Percentiles rank a stretch among this genome's conserved stretches.
Evolutionary conservation across 1,140 invertebrate species (phyloP).

Genomic region (Drosophila subpulchrella): DNA sequence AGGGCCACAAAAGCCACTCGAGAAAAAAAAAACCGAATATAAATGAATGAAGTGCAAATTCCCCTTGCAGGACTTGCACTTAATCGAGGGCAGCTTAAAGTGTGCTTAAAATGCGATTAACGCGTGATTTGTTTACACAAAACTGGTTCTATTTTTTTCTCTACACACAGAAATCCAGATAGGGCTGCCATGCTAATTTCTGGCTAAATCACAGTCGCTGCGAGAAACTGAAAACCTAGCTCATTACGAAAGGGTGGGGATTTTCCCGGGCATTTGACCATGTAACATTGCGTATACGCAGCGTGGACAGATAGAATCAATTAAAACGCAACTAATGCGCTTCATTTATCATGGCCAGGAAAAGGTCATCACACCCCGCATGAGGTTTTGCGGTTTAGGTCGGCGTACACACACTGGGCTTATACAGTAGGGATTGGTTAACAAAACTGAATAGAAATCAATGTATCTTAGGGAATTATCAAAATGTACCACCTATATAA

Average conservation of each 20-base stretch:
- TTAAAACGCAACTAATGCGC: slow-evolving; percentile 79
- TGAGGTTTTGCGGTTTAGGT: slow-evolving; percentile 32
- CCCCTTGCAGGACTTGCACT: slow-evolving; percentile 22
- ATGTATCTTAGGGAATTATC: too few relatives aligned
- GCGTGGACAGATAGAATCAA: slow-evolving; percentile 69
- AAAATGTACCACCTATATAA: too few relatives aligned
- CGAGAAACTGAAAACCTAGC: neutral
- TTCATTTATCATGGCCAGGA: slow-evolving; percentile 70
- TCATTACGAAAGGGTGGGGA: slow-evolving; percentile 16
- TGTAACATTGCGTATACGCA: slow-evolving; percentile 33
- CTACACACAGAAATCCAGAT: slow-evolving; percentile 7
- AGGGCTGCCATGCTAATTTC: slow-evolving; percentile 64
- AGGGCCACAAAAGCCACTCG: slow-evolving; percentile 9
- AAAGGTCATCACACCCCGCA: slow-evolving; percentile 47
- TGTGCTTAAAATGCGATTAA: slow-evolving; percentile 78
- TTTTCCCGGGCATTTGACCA: slow-evolving; percentile 14
- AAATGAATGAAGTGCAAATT: slow-evolving; percentile 48
- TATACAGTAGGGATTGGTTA: neutral
- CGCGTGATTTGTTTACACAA: slow-evolving; percentile 68
- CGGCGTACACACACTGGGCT: slow-evolving; percentile 1
- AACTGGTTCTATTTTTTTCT: slow-evolving; percentile 19
- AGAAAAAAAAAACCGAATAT: slow-evolving; percentile 30
- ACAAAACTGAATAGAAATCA: neutral
- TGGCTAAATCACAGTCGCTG: slow-evolving; percentile 49
- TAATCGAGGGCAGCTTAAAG: slow-evolving; percentile 65